A percentile compares a stretch with the other conserved stretches of the same genome.
Evolutionary conservation across 2,797 vertebrate genomes (phyloP).

Genomic region (Halcyon smyrnensis): DNA sequence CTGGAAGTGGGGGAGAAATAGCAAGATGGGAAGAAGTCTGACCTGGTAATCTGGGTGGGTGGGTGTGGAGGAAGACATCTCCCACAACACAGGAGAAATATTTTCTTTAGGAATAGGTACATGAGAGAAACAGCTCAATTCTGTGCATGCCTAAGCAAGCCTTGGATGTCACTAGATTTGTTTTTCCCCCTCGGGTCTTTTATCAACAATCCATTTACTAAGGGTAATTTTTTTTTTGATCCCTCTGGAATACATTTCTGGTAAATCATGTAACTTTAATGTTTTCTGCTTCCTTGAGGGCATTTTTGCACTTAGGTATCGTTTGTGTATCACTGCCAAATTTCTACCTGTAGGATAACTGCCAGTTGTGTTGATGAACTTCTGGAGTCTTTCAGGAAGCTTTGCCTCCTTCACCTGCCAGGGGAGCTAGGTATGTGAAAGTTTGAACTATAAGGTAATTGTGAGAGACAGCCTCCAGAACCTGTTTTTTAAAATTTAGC

Average conservation of each 20-base stretch:
- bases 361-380: background rate
- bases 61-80: background rate
- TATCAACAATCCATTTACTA: background rate
- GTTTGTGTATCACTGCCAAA: background rate
- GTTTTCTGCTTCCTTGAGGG: background rate
- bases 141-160: background rate
- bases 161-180: background rate
- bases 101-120: background rate
- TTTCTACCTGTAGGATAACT: background rate
- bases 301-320: background rate
- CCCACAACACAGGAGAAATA: rapidly evolving
- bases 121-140: background rate
- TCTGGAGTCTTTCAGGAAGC: background rate
- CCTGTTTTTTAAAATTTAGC: background rate
- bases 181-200: background rate
- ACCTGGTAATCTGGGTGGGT: background rate
- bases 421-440: background rate
- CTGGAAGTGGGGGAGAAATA: too few relatives aligned
- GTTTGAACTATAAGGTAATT: background rate
- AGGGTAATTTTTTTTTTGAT: background rate
- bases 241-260: background rate
- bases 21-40: background rate
- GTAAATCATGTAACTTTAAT: background rate
- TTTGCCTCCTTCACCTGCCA: background rate
- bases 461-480: background rate